Evolutionary conservation across 2,113 vertebrate genomes (phyloP), one percentile per base, ranked within the genome.

Genomic region (Hippocampus mohnikei): DNA sequence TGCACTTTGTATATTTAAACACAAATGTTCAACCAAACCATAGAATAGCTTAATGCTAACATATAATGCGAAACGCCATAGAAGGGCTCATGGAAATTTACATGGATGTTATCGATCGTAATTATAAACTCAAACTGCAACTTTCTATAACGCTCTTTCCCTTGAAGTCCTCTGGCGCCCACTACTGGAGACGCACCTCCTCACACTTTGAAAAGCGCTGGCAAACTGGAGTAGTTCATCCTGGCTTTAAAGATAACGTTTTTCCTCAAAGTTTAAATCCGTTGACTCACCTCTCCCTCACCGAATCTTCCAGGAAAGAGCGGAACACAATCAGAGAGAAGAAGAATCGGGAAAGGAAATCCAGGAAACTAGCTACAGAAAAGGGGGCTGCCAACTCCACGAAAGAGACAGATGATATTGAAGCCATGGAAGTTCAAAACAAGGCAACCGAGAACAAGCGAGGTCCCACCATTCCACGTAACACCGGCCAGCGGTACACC

Each of bases 381-480:
- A 77, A 75, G 73, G 80, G 23, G 8, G 67, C 59, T 0, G 53
- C 20, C 13, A 88, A 86, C 74, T 83, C 80, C 1, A 33, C 71
- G 12, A 80, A 73, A 68, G 66, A 72, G 0, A 44, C 42, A 1
- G 81, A 72, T 40, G 81, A 78, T 11, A 25, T 21, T 0, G 79
- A 79, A 25, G 12, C 61, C 15, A 15, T 48, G 0, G 50, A 18
- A 37, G 77, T 18, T 41, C 81, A 84, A 63, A 74, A 40, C 50
- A 74, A 77, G 58, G 41, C 9, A 2, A 3, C 72, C 0, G 65
- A 12, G 56, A 81, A 83, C 50, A 81, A 48, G 53, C 74, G 74
- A 6, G 85, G 82, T 46, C 88, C 86, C 27, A 91, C 88, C 42
- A 76, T 90, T 77, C 90, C 90, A 64, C 86, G 90, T 20, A 91